Evolutionary conservation across 2,888 invertebrate species (phyloP).

Genomic region (Nemotelus nigrinus): DNA sequence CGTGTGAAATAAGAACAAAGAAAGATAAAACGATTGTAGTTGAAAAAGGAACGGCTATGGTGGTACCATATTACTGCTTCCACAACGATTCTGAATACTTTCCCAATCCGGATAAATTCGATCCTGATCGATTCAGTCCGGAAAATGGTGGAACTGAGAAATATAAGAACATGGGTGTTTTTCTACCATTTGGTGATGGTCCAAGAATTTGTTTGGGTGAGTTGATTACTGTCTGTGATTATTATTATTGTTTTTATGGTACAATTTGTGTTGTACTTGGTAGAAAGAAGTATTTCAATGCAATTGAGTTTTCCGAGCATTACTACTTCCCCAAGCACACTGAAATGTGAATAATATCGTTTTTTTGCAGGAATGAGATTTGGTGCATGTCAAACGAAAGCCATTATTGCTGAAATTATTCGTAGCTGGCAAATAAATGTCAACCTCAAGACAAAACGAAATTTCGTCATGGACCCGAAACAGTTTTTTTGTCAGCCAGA

Average conservation of each 20-base stretch:
- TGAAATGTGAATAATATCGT: not conserved
- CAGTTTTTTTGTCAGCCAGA: slow-evolving; percentile 54
- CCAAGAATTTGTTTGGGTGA: slow-evolving; percentile 61
- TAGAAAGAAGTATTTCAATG: too few relatives aligned
- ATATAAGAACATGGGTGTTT: slow-evolving; percentile 58
- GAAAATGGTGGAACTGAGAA: slow-evolving; percentile 58
- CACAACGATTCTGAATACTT: slow-evolving; percentile 58
- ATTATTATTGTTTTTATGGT: slow-evolving; percentile 3
- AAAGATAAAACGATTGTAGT: slow-evolving; percentile 56
- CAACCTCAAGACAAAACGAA: slow-evolving; percentile 59
- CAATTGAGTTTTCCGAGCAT: too few relatives aligned
- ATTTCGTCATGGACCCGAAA: slow-evolving; percentile 57
- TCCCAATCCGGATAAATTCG: slow-evolving; percentile 56
- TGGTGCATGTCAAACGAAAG: slow-evolving; percentile 60
- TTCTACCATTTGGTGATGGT: slow-evolving; percentile 60
- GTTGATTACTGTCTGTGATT: not conserved
- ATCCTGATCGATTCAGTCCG: slow-evolving; percentile 59
- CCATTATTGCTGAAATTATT: slow-evolving; percentile 59
- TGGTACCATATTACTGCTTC: slow-evolving; percentile 57
- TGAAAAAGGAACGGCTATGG: slow-evolving; percentile 54
- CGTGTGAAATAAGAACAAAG: slow-evolving; percentile 52
- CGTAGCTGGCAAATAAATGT: slow-evolving; percentile 59
- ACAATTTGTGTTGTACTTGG: not conserved
- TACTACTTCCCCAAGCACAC: not conserved
- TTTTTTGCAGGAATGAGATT: slow-evolving; percentile 61